Percentiles rank a stretch among this genome's conserved stretches.
These are phyloP conservation scores for Alosa sapidissima DNA, from an alignment of 2,797 vertebrate species.

Conservation along the genomic window DNA sequence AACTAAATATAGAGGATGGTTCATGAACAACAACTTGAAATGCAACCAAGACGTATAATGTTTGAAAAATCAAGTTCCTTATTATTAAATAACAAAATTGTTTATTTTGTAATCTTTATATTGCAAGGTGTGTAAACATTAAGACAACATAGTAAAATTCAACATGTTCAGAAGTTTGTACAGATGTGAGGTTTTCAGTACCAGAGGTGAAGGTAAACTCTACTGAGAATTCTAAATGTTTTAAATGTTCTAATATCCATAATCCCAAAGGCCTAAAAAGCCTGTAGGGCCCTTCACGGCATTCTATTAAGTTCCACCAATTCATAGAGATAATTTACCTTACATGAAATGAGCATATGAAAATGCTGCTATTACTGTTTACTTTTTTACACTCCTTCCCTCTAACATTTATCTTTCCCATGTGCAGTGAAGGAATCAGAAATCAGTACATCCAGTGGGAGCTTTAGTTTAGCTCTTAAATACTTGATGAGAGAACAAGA, in stretches of 20 bases:
- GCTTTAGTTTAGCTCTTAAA: conserved; percentile 9
- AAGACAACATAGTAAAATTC: not conserved
- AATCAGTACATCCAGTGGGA: conserved; percentile 3
- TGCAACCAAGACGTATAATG: not conserved
- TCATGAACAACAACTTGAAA: not conserved
- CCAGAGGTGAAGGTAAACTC: not conserved
- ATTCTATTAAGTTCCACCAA: not conserved
- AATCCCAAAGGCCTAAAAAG: not conserved
- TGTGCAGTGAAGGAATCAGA: not conserved
- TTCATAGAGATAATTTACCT: not conserved
- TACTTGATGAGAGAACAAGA: not conserved
- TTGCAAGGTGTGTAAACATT: not conserved
- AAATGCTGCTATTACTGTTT: not conserved
- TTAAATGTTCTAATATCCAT: too few relatives aligned
- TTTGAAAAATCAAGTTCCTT: not conserved
- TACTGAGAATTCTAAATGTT: not conserved
- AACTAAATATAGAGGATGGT: not conserved
- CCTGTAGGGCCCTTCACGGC: not conserved
- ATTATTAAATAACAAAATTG: not conserved
- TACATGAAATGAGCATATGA: not conserved
- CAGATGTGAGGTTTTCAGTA: not conserved
- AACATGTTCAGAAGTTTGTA: not conserved
- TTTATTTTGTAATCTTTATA: not conserved
- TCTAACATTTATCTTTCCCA: not conserved
- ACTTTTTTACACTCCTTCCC: not conserved